These are phyloP conservation scores for Zenarchopterus dispar DNA, from an alignment of 2,797 vertebrate species.

Conservation along the genomic window DNA sequence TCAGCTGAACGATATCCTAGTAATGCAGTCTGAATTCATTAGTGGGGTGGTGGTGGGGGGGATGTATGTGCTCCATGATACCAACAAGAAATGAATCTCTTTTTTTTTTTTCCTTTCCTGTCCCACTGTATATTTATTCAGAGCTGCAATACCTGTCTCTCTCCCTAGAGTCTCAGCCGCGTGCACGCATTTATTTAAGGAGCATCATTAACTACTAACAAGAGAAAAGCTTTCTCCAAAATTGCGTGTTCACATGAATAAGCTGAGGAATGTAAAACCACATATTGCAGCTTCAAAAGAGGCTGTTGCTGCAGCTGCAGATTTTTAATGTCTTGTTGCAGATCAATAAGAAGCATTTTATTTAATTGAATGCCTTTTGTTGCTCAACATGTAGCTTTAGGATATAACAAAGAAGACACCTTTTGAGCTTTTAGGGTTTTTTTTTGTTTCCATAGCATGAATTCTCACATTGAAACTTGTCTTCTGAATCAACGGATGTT, in stretches of 20 bases:
- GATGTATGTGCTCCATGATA: constrained; percentile 70
- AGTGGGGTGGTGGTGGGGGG: constrained; percentile 54
- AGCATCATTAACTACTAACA: constrained; percentile 75
- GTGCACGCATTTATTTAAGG: constrained; percentile 77
- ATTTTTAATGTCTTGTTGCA: constrained; percentile 12
- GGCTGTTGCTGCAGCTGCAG: constrained; percentile 3
- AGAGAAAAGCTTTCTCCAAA: constrained; percentile 71
- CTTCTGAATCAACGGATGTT: too few species aligned
- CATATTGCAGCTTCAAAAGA: constrained; percentile 27
- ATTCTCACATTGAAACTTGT: too few species aligned
- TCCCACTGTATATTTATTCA: constrained; percentile 75
- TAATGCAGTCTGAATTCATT: constrained; percentile 84
- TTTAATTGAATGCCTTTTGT: background rate
- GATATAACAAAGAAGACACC: background rate
- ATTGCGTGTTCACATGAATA: constrained; percentile 60
- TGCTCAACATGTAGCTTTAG: background rate
- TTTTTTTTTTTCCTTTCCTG: constrained; percentile 38
- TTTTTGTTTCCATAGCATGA: too few species aligned
- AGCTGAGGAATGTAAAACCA: constrained; percentile 48
- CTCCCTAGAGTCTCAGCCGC: constrained; percentile 67
- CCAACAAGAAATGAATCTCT: constrained; percentile 77
- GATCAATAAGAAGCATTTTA: constrained; percentile 11
- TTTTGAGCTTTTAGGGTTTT: too few species aligned
- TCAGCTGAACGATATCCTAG: constrained; percentile 77
- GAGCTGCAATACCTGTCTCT: constrained; percentile 56